Base-by-base conservation (phyloP, 2,888 invertebrate species). In the Dusona sp. region DNA sequence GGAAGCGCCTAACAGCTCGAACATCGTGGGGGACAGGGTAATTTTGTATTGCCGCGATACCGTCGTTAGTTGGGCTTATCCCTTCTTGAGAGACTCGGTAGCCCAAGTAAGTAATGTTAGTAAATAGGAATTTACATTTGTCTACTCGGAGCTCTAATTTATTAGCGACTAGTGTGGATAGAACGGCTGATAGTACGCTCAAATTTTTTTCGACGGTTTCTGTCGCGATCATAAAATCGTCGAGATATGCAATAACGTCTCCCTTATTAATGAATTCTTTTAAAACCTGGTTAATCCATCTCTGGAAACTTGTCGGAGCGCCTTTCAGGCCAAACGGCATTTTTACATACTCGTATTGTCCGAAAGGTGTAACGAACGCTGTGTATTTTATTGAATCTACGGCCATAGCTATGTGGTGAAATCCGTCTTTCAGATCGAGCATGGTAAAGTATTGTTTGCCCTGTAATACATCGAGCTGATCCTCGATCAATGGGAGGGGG, bases 1-100 rank as follows among this genome's bases (percentile, higher is more conserved):
- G 87, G 57, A 75, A 82, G 3, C 82, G 75, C 33, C 54, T 85
- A 3, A 90, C 87, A 38, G 89, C 88, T 67, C 87, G 84, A 11
- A 79, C 36, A 67, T 85, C 88, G 65, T 77, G 84, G 13, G 90
- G 91, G 13, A 89, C 83, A 3, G 90, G 89, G 84, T 83, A 91
- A 16, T 87, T 80, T 16, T 19, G 42, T 19, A 90, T 83, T 42
- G 88, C 83, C 11, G 81, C 82, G 33, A 90, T 78, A 65, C 88
- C 86, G 16, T 85, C 80, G 57, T 81, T 51, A 45, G 73, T 89
- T 13, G 89, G 88, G 19, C 79, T 65, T 48, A 89, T 88, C 16
- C 89, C 88, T 7, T 85, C 65, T 45, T 70, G 36, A 13, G 79
- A 77, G 61, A 90, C 79, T 16, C 70, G 38, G 48, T 89, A 89